phyloP scores from a whole-genome alignment of 2,797 vertebrate species.

The Scarus forsteni region DNA sequence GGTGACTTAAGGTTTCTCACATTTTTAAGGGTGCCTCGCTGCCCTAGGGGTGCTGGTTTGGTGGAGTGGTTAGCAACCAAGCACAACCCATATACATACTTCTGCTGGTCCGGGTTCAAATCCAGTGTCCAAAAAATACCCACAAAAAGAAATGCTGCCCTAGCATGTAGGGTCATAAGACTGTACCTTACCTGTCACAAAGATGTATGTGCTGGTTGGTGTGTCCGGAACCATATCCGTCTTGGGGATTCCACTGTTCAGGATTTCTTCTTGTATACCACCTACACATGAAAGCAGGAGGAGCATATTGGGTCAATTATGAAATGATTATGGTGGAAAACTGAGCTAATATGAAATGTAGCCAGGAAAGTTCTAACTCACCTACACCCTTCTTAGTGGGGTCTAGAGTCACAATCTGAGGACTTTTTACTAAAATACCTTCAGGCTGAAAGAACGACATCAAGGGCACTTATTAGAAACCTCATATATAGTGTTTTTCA shows the following conservation, averaged over 20 bases:
- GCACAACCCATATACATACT: too few species aligned
- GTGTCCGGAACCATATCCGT: constrained; percentile 83
- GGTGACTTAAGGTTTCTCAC: too few species aligned
- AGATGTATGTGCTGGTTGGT: constrained; percentile 81
- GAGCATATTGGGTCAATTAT: not conserved
- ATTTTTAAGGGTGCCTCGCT: too few species aligned
- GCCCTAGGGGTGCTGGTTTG: too few species aligned
- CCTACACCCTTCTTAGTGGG: constrained; percentile 61
- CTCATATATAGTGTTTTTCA: not conserved
- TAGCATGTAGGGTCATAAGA: not conserved
- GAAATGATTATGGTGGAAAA: not conserved
- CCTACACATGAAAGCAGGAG: constrained; percentile 60
- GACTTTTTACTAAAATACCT: constrained; percentile 80
- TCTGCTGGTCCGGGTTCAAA: too few species aligned
- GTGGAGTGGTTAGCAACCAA: too few species aligned
- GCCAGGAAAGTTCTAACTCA: constrained; percentile 8
- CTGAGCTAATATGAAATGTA: rapidly evolving
- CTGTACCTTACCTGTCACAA: constrained; percentile 84
- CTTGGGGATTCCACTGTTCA: constrained; percentile 68
- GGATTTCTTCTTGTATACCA: constrained; percentile 73
- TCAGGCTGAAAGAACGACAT: constrained; percentile 78
- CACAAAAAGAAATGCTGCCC: too few species aligned
- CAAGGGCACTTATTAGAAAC: not conserved
- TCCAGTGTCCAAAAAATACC: too few species aligned
- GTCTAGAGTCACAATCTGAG: constrained; percentile 72